Base-by-base conservation (phyloP, 2,113 vertebrate genomes). In the Sorex fumeus region DNA sequence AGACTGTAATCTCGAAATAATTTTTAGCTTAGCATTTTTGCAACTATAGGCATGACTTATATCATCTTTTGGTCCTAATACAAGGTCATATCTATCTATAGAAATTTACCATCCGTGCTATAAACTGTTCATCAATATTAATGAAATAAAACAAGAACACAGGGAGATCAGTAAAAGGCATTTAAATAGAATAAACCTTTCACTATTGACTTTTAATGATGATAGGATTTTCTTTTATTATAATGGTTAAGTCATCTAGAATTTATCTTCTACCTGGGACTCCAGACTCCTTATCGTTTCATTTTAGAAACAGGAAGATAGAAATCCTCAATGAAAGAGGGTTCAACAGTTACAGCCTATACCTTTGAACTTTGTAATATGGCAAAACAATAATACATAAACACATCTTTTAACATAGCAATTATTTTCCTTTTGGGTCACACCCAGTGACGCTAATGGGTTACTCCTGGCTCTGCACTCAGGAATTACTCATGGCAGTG, bases 181-280 rank as follows among this genome's bases (percentile, higher is more conserved):
- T 93, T 92, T 95, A 71, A 82, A 25, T 57, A 47, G 78, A 94
- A 62, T 81, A 30, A 91, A 91, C 30, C 76, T 91, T 88, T 91
- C 82, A 81, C 76, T 95, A n/a, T 85, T 91, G 84, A 94, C 64
- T 93, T 96, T 81, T 89, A 84, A 87, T 91, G 85, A 85, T 88
- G 85, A 85, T 88, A 85, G 57, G 53, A 36, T 85, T 94, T 95
- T 90, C 84, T 92, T 90, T 92, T 79, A 88, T 86, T 93, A 72
- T 80, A 92, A 78, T 91, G 76, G 81, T 19, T 75, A 93, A 90
- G 76, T 93, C 66, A 91, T 93, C 85, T 90, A 85, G 82, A 95
- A 94, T 95, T 94, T 82, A 91, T 93, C 75, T 93, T 87, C 64
- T 23, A 67, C 47, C 70, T 96, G 78, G 70, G 83, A 84, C 57